Percentiles rank a stretch among this genome's conserved stretches.
Conservation (phyloP, 2,113 vertebrate species). For the Perccottus glenii region DNA sequence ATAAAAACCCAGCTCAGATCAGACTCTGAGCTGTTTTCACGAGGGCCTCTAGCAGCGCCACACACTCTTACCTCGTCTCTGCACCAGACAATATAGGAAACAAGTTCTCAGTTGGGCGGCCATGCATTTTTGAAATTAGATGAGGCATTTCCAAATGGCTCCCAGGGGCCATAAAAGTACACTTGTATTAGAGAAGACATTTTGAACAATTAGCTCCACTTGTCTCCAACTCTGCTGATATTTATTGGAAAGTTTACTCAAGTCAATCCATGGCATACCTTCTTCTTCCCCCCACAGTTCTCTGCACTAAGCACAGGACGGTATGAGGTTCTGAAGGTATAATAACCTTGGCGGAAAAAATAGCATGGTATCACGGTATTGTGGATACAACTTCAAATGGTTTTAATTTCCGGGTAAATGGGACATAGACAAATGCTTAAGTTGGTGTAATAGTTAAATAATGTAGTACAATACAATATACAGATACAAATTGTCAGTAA, state of each 20-base stretch:
- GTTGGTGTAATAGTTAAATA: too few relatives aligned
- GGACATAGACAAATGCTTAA: too few relatives aligned
- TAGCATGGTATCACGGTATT: too few relatives aligned
- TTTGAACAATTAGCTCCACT: not conserved
- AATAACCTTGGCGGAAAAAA: too few relatives aligned
- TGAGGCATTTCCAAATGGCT: conserved; percentile 9
- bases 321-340: too few relatives aligned
- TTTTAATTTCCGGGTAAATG: too few relatives aligned
- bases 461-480: too few relatives aligned
- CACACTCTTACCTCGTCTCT: conserved; percentile 15
- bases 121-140: conserved; percentile 29
- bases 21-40: conserved; percentile 60
- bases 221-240: conserved; percentile 32
- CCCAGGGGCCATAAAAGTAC: conserved; percentile 4
- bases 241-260: conserved; percentile 13
- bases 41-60: conserved; percentile 54
- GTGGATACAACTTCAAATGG: too few relatives aligned
- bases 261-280: conserved; percentile 32
- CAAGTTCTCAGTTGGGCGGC: conserved; percentile 19
- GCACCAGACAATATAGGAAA: conserved; percentile 24
- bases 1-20: conserved; percentile 68
- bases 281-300: conserved; percentile 32
- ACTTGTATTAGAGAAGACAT: conserved; percentile 12
- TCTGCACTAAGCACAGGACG: conserved; percentile 21
- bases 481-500: too few relatives aligned